Evolutionary conservation across 1,140 invertebrate genomes (phyloP).

Genomic region (Neoseiulus cucumeris): DNA sequence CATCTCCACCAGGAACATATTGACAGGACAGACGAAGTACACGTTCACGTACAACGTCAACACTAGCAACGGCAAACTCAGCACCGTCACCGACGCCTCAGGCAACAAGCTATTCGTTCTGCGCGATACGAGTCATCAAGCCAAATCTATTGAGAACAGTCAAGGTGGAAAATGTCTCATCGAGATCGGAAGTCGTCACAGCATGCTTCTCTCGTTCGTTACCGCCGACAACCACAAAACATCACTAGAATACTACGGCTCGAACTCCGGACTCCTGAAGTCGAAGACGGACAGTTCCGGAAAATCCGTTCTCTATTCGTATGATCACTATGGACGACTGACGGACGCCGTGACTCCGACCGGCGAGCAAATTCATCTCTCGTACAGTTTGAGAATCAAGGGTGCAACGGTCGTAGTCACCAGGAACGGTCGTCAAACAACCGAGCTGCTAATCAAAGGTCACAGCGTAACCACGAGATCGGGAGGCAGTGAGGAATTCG

Average conservation of each 20-base stretch:
- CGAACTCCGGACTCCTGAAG: conserved; percentile 46
- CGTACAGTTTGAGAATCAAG: conserved; percentile 20
- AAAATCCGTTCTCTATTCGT: conserved; percentile 57
- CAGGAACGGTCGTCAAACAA: conserved; percentile 53
- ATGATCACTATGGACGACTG: conserved; percentile 62
- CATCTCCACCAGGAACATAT: conserved; percentile 70
- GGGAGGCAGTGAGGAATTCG: neutral
- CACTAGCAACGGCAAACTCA: conserved; percentile 79
- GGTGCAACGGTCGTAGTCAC: conserved; percentile 20
- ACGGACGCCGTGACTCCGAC: conserved; percentile 64
- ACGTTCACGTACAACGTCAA: conserved; percentile 91
- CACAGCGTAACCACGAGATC: conserved; percentile 38
- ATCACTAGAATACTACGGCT: conserved; percentile 54
- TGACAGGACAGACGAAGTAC: conserved; percentile 73
- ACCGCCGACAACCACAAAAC: conserved; percentile 18
- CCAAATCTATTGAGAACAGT: conserved; percentile 75
- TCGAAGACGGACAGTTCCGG: conserved; percentile 39
- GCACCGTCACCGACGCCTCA: conserved; percentile 70
- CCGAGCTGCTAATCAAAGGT: conserved; percentile 66
- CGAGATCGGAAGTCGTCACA: conserved; percentile 37
- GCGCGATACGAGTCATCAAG: conserved; percentile 49
- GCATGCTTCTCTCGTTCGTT: conserved; percentile 20
- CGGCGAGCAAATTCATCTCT: conserved; percentile 60
- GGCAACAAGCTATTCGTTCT: conserved; percentile 80
- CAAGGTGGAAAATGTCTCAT: conserved; percentile 74